Percentiles rank a stretch among this genome's conserved stretches.
Evolutionary conservation across 2,797 vertebrate genomes (phyloP).

Genomic region (Argya squamiceps): DNA sequence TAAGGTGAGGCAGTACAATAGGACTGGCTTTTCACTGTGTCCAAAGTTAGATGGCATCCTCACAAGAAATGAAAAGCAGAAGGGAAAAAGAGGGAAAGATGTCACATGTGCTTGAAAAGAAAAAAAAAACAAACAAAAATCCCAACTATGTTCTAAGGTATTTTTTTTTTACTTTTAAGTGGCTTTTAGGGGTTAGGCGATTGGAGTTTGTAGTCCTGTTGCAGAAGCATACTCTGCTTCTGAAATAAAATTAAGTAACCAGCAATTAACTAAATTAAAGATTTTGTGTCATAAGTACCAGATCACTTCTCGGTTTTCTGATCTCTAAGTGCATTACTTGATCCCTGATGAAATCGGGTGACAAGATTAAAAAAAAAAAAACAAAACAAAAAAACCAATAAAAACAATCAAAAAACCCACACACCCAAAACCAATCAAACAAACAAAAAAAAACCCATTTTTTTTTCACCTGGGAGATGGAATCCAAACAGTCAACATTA

Average conservation of each 20-base stretch:
- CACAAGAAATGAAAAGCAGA: not conserved
- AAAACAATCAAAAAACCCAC: not conserved
- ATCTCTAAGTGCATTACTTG: not conserved
- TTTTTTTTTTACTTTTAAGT: not conserved
- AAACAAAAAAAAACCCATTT: too few species aligned
- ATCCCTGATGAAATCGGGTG: not conserved
- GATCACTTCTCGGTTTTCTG: not conserved
- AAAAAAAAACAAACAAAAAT: not conserved
- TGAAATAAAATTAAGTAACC: not conserved
- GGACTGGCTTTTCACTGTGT: not conserved
- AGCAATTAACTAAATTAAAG: not conserved
- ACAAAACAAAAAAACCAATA: not conserved
- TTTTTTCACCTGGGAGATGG: not conserved
- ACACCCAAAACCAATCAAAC: not conserved
- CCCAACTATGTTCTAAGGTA: not conserved
- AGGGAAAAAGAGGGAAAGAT: not conserved
- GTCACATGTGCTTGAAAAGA: rapidly evolving
- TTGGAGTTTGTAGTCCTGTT: not conserved
- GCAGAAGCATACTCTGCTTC: not conserved
- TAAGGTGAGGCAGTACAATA: not conserved
- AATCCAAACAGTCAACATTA: not conserved
- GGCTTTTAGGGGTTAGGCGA: not conserved
- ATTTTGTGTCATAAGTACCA: not conserved
- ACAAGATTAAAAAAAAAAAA: not conserved
- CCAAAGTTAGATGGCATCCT: not conserved